Percentiles rank a stretch among this genome's conserved stretches.
These are phyloP conservation scores for Stratiomys singularior DNA, from an alignment of 2,888 invertebrate species.

Conservation along the genomic window DNA sequence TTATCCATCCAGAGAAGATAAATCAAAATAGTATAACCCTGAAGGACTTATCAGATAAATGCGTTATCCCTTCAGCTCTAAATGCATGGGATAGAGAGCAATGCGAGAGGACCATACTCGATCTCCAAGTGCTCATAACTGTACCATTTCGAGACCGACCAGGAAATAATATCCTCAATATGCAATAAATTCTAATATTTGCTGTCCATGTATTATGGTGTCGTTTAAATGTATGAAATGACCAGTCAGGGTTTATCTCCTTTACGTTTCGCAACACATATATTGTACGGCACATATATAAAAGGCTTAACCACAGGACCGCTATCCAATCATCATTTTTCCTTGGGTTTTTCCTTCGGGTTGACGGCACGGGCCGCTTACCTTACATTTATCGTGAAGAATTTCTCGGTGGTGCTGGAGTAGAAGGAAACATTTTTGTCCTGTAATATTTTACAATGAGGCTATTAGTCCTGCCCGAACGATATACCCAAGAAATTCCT, in stretches of 20 bases:
- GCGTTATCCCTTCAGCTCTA: conserved; percentile 44
- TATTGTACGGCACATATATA: conserved; percentile 41
- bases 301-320: conserved; percentile 45
- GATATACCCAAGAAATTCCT: conserved; percentile 15
- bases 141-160: conserved; percentile 50
- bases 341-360: neutral
- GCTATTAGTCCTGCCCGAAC: conserved; percentile 25
- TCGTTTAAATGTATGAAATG: conserved; percentile 53
- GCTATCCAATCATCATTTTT: conserved; percentile 41
- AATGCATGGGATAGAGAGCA: conserved; percentile 25
- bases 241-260: conserved; percentile 50
- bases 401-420: neutral
- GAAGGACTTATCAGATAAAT: conserved; percentile 52
- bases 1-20: conserved; percentile 48
- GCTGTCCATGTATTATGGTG: conserved; percentile 49
- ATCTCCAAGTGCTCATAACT: conserved; percentile 45
- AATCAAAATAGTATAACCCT: conserved; percentile 50
- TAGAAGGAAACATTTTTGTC: conserved; percentile 9
- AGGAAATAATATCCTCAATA: conserved; percentile 53
- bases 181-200: conserved; percentile 53
- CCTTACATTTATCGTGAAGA: conserved; percentile 18
- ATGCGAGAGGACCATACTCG: conserved; percentile 18
- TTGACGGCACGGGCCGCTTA: neutral
- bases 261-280: conserved; percentile 33
- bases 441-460: conserved; percentile 30